A percentile compares a stretch with the other conserved stretches of the same genome.
Evolutionary conservation across 2,797 vertebrate genomes (phyloP).

Genomic region (Pogonophryne albipinna): DNA sequence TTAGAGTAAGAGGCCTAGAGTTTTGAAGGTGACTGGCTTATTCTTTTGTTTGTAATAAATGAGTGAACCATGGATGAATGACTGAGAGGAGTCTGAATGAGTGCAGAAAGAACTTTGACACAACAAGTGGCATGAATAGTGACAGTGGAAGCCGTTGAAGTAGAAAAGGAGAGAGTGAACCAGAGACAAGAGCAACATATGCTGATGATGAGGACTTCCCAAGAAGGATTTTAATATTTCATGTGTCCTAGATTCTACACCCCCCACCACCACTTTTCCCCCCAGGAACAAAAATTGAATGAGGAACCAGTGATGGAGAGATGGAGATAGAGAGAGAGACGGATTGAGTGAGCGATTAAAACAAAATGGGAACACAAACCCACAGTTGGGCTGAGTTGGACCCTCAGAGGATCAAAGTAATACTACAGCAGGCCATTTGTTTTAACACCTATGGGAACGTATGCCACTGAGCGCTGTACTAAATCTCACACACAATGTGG

Average conservation of each 20-base stretch:
- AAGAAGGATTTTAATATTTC: constrained; percentile 85
- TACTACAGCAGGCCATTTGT: constrained; percentile 61
- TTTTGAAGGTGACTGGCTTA: constrained; percentile 29
- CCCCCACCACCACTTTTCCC: constrained; percentile 34
- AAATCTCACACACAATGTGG: constrained; percentile 35
- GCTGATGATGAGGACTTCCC: constrained; percentile 81
- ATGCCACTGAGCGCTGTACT: constrained; percentile 28
- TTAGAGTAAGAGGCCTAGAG: constrained; percentile 20
- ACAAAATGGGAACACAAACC: constrained; percentile 54
- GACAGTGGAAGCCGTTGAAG: constrained; percentile 48
- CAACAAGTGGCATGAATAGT: constrained; percentile 54
- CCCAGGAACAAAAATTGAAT: constrained; percentile 54
- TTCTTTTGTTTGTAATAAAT: constrained; percentile 10
- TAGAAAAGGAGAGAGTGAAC: constrained; percentile 48
- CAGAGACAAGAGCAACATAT: constrained; percentile 82
- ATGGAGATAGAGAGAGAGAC: constrained; percentile 43
- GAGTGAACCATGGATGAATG: constrained; percentile 12
- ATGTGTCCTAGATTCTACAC: constrained; percentile 84
- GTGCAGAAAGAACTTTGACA: constrained; percentile 47
- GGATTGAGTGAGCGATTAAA: constrained; percentile 34
- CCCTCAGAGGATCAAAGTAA: constrained; percentile 59
- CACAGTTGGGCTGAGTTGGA: constrained; percentile 50
- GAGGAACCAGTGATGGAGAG: constrained; percentile 55
- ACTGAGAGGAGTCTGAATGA: constrained; percentile 50
- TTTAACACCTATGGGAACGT: constrained; percentile 51